These are phyloP conservation scores for Fistularia tabacaria DNA, from an alignment of 2,797 vertebrate species.

Conservation along the genomic window DNA sequence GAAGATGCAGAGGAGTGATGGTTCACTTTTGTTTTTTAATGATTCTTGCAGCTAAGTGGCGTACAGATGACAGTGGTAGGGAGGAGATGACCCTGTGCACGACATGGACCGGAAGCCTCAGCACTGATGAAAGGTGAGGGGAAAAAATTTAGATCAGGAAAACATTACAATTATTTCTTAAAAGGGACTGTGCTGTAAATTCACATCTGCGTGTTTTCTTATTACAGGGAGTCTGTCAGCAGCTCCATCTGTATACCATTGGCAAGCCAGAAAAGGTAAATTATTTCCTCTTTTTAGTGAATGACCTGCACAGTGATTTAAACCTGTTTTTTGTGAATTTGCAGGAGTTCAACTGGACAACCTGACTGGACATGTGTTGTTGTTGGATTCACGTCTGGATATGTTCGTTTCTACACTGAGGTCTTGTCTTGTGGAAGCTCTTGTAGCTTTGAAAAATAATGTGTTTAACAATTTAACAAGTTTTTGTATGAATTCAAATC, in stretches of 20 bases:
- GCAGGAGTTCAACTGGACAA: slow-evolving; percentile 93
- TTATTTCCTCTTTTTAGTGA: slow-evolving; percentile 14
- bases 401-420: slow-evolving; percentile 97
- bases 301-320: not conserved
- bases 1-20: not conserved
- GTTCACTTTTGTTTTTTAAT: not conserved
- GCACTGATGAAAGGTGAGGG: slow-evolving; percentile 87
- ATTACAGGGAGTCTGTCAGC: slow-evolving; percentile 85
- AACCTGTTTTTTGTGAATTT: slow-evolving; percentile 17
- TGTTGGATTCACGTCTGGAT: slow-evolving; percentile 92
- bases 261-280: slow-evolving; percentile 96
- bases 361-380: slow-evolving; percentile 98
- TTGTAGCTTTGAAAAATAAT: not conserved
- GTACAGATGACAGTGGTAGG: slow-evolving; percentile 82
- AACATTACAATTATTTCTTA: not conserved
- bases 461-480: not conserved
- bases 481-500: not conserved
- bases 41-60: slow-evolving; percentile 83
- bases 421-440: slow-evolving; percentile 56
- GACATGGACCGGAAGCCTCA: slow-evolving; percentile 89
- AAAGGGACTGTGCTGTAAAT: not conserved
- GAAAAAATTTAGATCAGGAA: not conserved
- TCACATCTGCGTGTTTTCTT: slow-evolving; percentile 19
- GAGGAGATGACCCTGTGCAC: slow-evolving; percentile 94
- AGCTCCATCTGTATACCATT: slow-evolving; percentile 90